Evolutionary conservation across 2,797 vertebrate species (phyloP).

Genomic region (Fringilla coelebs): DNA sequence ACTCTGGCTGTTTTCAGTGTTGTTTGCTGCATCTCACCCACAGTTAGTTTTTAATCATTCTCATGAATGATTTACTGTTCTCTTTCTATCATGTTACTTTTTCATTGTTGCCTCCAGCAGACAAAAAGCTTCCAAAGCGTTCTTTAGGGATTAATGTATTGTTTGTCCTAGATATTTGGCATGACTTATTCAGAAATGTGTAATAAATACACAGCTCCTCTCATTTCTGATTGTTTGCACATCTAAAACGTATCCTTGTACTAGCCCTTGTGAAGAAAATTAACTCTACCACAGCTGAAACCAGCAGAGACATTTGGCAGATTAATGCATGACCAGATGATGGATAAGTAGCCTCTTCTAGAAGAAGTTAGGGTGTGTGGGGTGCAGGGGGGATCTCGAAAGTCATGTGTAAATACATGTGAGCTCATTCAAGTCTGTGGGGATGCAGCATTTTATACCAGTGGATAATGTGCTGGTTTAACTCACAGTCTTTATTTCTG

Average conservation of each 20-base stretch:
- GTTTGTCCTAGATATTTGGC: slow-evolving; percentile 38
- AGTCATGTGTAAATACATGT: background rate
- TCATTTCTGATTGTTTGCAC: slow-evolving; percentile 19
- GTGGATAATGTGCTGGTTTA: background rate
- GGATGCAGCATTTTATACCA: background rate
- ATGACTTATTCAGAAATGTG: slow-evolving; percentile 36
- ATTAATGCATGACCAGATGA: background rate
- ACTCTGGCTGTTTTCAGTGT: background rate
- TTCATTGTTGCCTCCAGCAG: slow-evolving; percentile 3
- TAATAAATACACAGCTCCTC: slow-evolving; percentile 43
- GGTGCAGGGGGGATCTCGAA: background rate
- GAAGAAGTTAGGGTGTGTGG: background rate
- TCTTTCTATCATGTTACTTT: slow-evolving; percentile 49
- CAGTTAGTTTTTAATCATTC: background rate
- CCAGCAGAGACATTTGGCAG: background rate
- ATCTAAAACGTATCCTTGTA: background rate
- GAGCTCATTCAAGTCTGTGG: background rate
- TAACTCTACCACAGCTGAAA: background rate
- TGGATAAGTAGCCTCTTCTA: background rate
- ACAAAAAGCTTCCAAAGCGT: slow-evolving; percentile 26
- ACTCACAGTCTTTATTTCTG: background rate
- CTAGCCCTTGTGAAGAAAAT: background rate
- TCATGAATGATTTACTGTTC: slow-evolving; percentile 56
- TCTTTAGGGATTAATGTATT: slow-evolving; percentile 22
- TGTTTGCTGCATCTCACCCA: background rate